Conservation (phyloP, 35 echinoderm and acorn worm species). For the Ptychodera flava region DNA sequence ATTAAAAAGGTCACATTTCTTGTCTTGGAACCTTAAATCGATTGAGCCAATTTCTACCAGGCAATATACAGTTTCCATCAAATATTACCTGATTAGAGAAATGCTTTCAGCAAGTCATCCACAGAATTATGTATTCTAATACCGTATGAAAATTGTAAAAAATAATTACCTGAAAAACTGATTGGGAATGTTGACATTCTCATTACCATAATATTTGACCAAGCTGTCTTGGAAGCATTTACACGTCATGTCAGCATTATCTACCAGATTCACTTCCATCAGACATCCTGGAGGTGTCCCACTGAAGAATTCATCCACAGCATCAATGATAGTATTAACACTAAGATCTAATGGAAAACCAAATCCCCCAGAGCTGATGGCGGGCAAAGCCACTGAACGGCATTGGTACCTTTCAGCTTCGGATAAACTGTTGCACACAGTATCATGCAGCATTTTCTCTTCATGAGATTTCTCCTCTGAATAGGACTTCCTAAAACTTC, state of each 20-base stretch:
- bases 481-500: not conserved
- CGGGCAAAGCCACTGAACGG: constrained; percentile 27
- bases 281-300: not conserved
- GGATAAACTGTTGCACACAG: not conserved
- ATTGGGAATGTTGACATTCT: not conserved
- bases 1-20: too few relatives aligned
- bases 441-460: constrained; percentile 7
- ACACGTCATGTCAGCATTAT: not conserved
- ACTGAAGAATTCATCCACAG: constrained; percentile 9
- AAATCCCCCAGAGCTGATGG: constrained; percentile 37
- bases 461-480: not conserved
- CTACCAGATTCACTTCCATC: not conserved
- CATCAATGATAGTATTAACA: constrained; percentile 10
- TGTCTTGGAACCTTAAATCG: too few relatives aligned
- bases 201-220: not conserved
- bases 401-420: constrained; percentile 9
- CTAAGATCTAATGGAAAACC: constrained; percentile 31
- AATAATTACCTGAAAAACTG: too few relatives aligned
- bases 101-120: too few relatives aligned
- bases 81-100: too few relatives aligned
- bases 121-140: too few relatives aligned
- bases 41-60: too few relatives aligned
- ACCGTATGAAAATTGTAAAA: too few relatives aligned
- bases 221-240: not conserved
- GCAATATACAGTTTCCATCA: too few relatives aligned